Conservation (phyloP, 35 echinoderm and acorn worm species). For the Ophiothrix spiculata region DNA sequence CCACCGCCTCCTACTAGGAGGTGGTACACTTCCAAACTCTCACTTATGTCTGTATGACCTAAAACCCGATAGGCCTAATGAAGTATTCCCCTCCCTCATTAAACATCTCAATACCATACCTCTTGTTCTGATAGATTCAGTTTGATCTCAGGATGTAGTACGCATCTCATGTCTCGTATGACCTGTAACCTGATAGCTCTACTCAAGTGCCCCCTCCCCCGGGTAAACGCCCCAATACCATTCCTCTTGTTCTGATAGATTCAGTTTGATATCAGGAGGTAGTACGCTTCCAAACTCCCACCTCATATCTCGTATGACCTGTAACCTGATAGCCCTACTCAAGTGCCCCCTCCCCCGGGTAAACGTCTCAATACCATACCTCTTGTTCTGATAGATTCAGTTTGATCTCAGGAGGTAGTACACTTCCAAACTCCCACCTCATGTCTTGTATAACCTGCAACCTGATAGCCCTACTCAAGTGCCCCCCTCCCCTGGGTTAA, state of each 20-base stretch:
- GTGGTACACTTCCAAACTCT: too few relatives aligned
- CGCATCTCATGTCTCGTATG: slow-evolving; percentile 93
- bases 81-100: too few relatives aligned
- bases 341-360: too few relatives aligned
- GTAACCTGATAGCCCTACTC: too few relatives aligned
- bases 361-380: slow-evolving; percentile 28
- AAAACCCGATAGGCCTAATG: too few relatives aligned
- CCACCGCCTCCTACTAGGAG: too few relatives aligned
- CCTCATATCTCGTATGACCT: slow-evolving; percentile 83
- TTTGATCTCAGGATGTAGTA: slow-evolving; percentile 84
- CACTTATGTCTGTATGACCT: too few relatives aligned
- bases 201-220: too few relatives aligned
- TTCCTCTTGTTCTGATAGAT: slow-evolving; percentile 96
- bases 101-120: slow-evolving; percentile 45
- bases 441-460: slow-evolving; percentile 75
- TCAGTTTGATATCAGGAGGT: slow-evolving; percentile 85
- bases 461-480: not conserved
- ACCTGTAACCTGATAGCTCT: slow-evolving; percentile 68
- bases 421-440: too few relatives aligned
- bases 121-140: slow-evolving; percentile 94
- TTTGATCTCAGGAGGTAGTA: slow-evolving; percentile 86
- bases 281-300: too few relatives aligned
- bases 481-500: not conserved
- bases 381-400: slow-evolving; percentile 94
- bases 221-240: too few relatives aligned